These are phyloP conservation scores for Geodia barretti DNA, from an alignment of 37 sponge, comb jelly and placozoan genomes.

Conservation along the genomic window DNA sequence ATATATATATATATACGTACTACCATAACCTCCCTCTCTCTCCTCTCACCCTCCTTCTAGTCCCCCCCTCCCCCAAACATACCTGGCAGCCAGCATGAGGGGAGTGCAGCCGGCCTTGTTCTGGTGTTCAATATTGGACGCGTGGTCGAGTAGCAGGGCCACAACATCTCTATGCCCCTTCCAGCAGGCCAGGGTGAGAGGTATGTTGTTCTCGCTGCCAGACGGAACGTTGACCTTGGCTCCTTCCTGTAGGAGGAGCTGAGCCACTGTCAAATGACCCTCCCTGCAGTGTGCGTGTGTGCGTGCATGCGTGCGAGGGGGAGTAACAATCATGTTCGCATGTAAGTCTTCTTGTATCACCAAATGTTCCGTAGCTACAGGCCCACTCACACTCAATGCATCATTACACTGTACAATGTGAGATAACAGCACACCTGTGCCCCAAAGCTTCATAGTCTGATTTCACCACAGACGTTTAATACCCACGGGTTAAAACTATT, in stretches of 20 bases:
- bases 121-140: slow-evolving; percentile 93
- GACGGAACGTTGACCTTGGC: slow-evolving; percentile 93
- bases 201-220: slow-evolving; percentile 96
- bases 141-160: slow-evolving; percentile 79
- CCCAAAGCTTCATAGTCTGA: too few species aligned
- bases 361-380: too few species aligned
- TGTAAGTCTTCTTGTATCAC: too few species aligned
- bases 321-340: too few species aligned
- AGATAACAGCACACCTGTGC: too few species aligned
- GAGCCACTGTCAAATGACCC: slow-evolving; percentile 86
- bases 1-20: background rate
- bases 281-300: too few species aligned
- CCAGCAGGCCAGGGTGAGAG: slow-evolving; percentile 98
- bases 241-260: slow-evolving; percentile 77
- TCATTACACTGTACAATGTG: too few species aligned
- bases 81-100: slow-evolving; percentile 97
- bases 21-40: background rate
- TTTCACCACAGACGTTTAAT: too few species aligned
- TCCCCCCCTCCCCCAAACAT: background rate
- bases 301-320: too few species aligned
- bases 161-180: slow-evolving; percentile 96
- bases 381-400: too few species aligned
- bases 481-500: too few species aligned
- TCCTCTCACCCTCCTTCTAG: background rate
- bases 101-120: slow-evolving; percentile 99